Evolutionary conservation across 2,797 vertebrate genomes (phyloP), one percentile per base, ranked within the genome.

Genomic region (Pogonophryne albipinna): DNA sequence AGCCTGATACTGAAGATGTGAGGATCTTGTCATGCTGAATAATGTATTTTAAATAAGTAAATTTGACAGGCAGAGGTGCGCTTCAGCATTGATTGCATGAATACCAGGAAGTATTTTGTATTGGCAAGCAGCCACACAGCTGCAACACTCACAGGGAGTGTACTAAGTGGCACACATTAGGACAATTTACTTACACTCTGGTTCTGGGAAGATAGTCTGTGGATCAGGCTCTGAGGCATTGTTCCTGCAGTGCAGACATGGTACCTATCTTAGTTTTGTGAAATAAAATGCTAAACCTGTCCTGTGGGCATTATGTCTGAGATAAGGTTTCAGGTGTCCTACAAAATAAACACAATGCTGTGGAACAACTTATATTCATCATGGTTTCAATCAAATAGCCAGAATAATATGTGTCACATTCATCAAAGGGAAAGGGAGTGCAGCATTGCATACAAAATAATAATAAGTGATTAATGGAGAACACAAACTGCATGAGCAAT

Each of bases 271-370:
- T 27, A 41, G 49, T 49, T 72, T 52, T 1, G 2, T 66, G 63
- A 69, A 71, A 71, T 79, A 81, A 76, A 76, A 68, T 76, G 60
- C 58, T 71, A 71, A 62, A 85, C 72, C 66, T 80, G 44, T 66
- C 73, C 64, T 46, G 14, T 45, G 42, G 67, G 66, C 69, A 71
- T 76, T 55, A 65, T 71, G 51, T 80, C 52, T 42, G 23, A 66
- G 8, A 53, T 76, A 58, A 79, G 31, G 76, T 76, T 55, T 92
- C 81, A 13, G 17, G 62, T 89, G 5, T 79, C 71, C 56, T 66
- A 78, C 83, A 81, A 62, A 79, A 74, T 77, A 68, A 56, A 1
- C 20, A 82, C 78, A 85, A 85, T 79, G 53, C 44, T 31, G 19
- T 14, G 53, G 71, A 51, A 46, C 38, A 31, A 51, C 71, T 61